phyloP scores from a whole-genome alignment of 2,888 invertebrate genomes.

The Scaeva pyrastri region DNA sequence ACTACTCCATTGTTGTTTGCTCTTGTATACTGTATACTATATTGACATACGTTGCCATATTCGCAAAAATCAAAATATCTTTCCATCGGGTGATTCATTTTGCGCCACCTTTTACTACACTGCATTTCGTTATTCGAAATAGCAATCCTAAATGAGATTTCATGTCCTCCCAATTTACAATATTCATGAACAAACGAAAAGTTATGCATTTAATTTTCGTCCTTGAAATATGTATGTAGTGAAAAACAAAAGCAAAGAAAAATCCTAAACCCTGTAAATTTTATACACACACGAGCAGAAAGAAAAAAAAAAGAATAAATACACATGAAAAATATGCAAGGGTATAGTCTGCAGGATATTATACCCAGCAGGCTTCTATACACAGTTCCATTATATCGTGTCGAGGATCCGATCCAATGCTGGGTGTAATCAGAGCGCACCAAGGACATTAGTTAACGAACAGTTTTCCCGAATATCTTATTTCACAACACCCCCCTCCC shows the following conservation, averaged over 20 bases:
- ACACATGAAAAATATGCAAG: conserved; percentile 52
- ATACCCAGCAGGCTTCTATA: background rate
- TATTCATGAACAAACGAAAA: conserved; percentile 57
- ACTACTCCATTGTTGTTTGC: too few relatives aligned
- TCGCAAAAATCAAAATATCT: too few relatives aligned
- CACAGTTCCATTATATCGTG: background rate
- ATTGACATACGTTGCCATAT: too few relatives aligned
- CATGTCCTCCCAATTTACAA: conserved; percentile 66
- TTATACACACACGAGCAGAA: background rate
- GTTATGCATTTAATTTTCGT: conserved; percentile 68
- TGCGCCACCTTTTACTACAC: too few relatives aligned
- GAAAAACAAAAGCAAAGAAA: conserved; percentile 13
- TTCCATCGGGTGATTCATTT: too few relatives aligned
- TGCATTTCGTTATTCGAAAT: conserved; percentile 49
- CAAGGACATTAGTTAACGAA: conserved; percentile 62
- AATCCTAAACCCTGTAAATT: conserved; percentile 27
- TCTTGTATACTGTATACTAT: background rate
- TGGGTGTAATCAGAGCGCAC: conserved; percentile 61
- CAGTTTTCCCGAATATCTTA: conserved; percentile 8
- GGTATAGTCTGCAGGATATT: conserved; percentile 13
- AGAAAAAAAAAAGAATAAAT: conserved; percentile 14
- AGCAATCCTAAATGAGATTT: conserved; percentile 55
- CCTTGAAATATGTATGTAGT: conserved; percentile 49
- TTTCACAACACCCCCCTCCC: background rate
- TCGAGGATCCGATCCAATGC: conserved; percentile 54